Evolutionary conservation across 2,797 vertebrate species (phyloP), one percentile per base, ranked within the genome.

Genomic region (Rhabdophis nuchalis): DNA sequence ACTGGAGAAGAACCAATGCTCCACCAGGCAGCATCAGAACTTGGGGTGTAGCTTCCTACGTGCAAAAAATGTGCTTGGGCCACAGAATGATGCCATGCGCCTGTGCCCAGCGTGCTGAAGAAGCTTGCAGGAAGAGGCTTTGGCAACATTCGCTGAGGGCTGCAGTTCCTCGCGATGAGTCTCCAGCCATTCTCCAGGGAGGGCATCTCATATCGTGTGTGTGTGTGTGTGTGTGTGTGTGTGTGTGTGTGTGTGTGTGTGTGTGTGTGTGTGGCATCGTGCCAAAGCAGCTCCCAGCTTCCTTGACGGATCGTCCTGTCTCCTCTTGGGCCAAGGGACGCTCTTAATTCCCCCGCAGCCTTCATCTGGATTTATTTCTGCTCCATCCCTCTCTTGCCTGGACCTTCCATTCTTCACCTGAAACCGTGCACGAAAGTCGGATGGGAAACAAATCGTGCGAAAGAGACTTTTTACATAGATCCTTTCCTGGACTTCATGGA

Each of bases 1-100:
- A 87, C 88, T 25, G 93, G 94, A 96, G 88, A 89, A 96, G 96
- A 96, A 96, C 95, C n/a, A 8, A 86, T 9, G n/a, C 14, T 72
- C n/a, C 16, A 16, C n/a, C 61, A 14, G 11, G 2, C n/a, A 72
- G 14, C 64, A 36, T 36, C n/a, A 32, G n/a, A 32, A 3, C 64
- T 18, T 72, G 64, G 64, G 64, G 64, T n/a, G 64, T 18, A 18
- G 64, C 64, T 72, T 36, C 18, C n/a, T 32, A 72, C 10, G n/a
- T 72, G 64, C 64, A 32, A 32, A n/a, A 16, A 32, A n/a, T 32
- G 64, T 32, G n/a, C 18, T 72, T 72, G 64, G n/a, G 0, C n/a
- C 64, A 72, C n/a, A n/a, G 61, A 68, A n/a, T 6, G 61, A 32
- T 29, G 29, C 60, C 61, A 14, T 2, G 5, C 13, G 5, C n/a